Conservation (phyloP, 1,140 invertebrate genomes). For the Drosophila nigrodunni region DNA sequence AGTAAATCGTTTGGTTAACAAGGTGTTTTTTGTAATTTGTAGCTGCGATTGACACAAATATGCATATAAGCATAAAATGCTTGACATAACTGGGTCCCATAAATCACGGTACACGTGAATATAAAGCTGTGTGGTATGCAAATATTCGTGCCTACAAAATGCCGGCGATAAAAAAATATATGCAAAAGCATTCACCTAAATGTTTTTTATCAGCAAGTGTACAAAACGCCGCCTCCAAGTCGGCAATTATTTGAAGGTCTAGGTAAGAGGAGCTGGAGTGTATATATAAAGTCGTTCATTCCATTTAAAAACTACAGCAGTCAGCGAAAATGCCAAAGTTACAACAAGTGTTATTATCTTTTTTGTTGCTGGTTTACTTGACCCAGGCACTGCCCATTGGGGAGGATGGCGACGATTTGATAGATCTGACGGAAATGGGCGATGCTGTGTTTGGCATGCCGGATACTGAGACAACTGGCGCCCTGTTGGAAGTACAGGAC, state of each 20-base stretch:
- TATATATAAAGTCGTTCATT: constrained; percentile 37
- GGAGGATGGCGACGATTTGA: constrained; percentile 56
- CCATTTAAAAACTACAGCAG: constrained; percentile 17
- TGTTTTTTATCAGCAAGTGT: constrained; percentile 42
- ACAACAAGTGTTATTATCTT: constrained; percentile 1
- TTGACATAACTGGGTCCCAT: constrained; percentile 49
- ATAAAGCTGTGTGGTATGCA: constrained; percentile 56
- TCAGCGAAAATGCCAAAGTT: constrained; percentile 53
- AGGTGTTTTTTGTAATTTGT: constrained; percentile 8
- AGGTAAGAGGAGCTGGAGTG: constrained; percentile 40
- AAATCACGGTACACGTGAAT: constrained; percentile 56
- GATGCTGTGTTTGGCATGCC: constrained; percentile 85
- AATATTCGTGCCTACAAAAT: constrained; percentile 48
- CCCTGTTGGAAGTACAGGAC: constrained; percentile 89
- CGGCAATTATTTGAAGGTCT: constrained; percentile 64
- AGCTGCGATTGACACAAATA: constrained; percentile 48
- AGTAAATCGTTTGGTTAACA: constrained; percentile 1
- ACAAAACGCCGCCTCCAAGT: constrained; percentile 43
- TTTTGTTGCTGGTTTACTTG: constrained; percentile 7
- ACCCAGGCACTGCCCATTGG: constrained; percentile 17
- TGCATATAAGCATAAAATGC: constrained; percentile 48
- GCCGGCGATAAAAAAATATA: constrained; percentile 47
- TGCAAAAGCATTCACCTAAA: constrained; percentile 33
- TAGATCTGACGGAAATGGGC: constrained; percentile 86
- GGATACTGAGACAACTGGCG: constrained; percentile 82